phyloP scores from a whole-genome alignment of 2,113 vertebrate genomes.

The Crotalus tigris region DNA sequence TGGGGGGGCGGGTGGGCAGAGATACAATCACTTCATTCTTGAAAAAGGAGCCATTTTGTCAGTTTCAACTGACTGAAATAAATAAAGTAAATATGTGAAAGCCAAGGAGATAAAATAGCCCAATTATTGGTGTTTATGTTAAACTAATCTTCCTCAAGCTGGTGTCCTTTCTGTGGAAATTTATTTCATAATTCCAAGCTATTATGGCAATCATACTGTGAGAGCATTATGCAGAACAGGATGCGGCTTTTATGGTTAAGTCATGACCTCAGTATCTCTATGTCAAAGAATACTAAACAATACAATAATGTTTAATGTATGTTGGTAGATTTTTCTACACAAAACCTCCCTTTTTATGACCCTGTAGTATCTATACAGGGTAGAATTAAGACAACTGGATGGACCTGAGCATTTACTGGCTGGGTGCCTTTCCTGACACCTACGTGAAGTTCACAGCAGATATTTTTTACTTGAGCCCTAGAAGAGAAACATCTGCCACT shows the following conservation, averaged over 20 bases:
- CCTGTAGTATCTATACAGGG: background rate
- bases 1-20: accelerated
- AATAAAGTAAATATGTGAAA: background rate
- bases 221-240: background rate
- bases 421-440: background rate
- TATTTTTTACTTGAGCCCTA: background rate
- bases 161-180: background rate
- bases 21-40: background rate
- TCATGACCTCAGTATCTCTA: background rate
- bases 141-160: background rate
- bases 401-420: background rate
- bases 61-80: background rate
- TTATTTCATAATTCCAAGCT: background rate
- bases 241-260: background rate
- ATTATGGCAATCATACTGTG: background rate
- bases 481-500: background rate
- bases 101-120: background rate
- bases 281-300: background rate
- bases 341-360: background rate
- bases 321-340: background rate
- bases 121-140: background rate
- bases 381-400: background rate
- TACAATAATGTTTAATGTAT: background rate
- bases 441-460: background rate
- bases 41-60: background rate